Evolutionary conservation across 1,140 invertebrate genomes (phyloP).

Genomic region (Dreissena rostriformis): DNA sequence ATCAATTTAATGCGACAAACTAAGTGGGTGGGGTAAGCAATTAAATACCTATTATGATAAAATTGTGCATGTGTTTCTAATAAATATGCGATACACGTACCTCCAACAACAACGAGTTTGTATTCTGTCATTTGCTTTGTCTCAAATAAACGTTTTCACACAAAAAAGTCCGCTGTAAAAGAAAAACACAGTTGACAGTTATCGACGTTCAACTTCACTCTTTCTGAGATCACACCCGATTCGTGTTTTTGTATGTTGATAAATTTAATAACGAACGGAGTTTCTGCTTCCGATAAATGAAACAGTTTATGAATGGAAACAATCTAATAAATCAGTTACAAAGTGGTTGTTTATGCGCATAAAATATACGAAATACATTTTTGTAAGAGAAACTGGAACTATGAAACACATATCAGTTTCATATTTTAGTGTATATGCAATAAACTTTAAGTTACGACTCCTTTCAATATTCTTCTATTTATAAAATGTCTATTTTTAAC

Average conservation of each 20-base stretch:
- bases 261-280: conserved; percentile 39
- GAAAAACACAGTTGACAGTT: background rate
- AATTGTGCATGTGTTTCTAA: conserved; percentile 20
- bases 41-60: background rate
- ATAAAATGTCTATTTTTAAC: too few relatives aligned
- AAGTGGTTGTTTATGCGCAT: too few relatives aligned
- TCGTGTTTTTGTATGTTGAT: conserved; percentile 39
- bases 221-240: conserved; percentile 22
- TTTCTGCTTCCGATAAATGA: background rate
- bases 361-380: too few relatives aligned
- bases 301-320: too few relatives aligned
- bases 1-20: background rate
- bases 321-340: too few relatives aligned
- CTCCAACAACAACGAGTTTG: conserved; percentile 85
- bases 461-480: too few relatives aligned
- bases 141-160: background rate
- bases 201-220: conserved; percentile 32
- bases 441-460: too few relatives aligned
- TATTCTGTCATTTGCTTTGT: conserved; percentile 84
- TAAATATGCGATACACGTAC: conserved; percentile 76
- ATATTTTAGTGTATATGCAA: too few relatives aligned
- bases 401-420: too few relatives aligned
- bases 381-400: too few relatives aligned
- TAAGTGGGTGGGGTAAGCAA: conserved; percentile 16
- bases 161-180: conserved; percentile 16